Evolutionary conservation across 1,140 invertebrate genomes (phyloP).

Genomic region (Eumeta japonica): DNA sequence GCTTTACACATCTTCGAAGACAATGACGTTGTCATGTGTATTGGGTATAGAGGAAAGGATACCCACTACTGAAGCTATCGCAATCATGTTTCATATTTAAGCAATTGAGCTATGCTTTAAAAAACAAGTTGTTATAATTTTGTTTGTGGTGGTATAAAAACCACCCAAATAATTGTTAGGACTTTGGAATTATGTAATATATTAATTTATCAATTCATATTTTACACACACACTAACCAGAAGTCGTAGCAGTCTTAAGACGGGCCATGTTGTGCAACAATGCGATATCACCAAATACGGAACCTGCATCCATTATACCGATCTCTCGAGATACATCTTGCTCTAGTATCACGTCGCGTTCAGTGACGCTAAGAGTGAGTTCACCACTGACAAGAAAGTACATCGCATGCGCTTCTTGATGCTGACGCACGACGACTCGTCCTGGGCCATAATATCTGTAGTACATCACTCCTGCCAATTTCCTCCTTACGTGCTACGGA

Average conservation of each 20-base stretch:
- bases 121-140: no score
- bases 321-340: slow-evolving; percentile 48
- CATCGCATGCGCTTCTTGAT: slow-evolving; percentile 55
- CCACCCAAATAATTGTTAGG: no score
- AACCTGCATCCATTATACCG: slow-evolving; percentile 48
- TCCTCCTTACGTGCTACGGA: slow-evolving; percentile 51
- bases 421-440: slow-evolving; percentile 59
- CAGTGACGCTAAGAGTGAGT: slow-evolving; percentile 48
- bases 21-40: no score
- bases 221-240: slow-evolving; percentile 52
- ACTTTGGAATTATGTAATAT: no score
- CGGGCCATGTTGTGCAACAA: slow-evolving; percentile 60
- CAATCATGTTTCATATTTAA: no score
- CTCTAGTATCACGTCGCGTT: slow-evolving; percentile 52
- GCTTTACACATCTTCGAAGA: no score
- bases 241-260: slow-evolving; percentile 58
- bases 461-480: slow-evolving; percentile 54
- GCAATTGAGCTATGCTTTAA: no score
- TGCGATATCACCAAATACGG: slow-evolving; percentile 66
- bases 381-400: slow-evolving; percentile 64
- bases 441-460: slow-evolving; percentile 60
- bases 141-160: no score
- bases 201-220: no score
- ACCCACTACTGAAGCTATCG: no score
- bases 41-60: no score